These are phyloP conservation scores for Itoplectis maculator DNA, from an alignment of 2,888 invertebrate genomes.

Conservation along the genomic window DNA sequence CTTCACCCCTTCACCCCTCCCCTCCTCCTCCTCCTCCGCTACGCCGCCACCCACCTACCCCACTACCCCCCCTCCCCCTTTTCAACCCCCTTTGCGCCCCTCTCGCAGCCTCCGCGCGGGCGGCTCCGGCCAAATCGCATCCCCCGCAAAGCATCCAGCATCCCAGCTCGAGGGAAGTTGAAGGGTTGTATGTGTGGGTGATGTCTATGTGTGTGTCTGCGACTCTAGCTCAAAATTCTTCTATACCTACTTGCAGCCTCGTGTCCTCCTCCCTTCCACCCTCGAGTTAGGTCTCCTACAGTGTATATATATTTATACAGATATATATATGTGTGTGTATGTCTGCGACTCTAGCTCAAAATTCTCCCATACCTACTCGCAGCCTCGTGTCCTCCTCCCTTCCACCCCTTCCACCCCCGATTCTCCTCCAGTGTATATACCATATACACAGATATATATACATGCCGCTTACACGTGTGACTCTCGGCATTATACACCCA, in stretches of 20 bases:
- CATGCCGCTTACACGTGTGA: slow-evolving; percentile 22
- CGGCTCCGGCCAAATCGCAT: not conserved
- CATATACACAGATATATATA: not conserved
- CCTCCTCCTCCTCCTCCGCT: not conserved
- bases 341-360: not conserved
- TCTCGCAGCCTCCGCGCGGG: not conserved
- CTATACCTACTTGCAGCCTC: not conserved
- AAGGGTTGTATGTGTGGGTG: too few species aligned
- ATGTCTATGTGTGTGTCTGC: not conserved
- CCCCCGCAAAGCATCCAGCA: not conserved
- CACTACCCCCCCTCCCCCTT: not conserved
- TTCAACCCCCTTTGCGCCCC: too few species aligned
- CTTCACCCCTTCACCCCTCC: slow-evolving; percentile 41
- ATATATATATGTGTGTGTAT: not conserved
- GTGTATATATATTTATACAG: too few species aligned
- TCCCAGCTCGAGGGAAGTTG: too few species aligned
- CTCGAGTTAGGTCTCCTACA: not conserved
- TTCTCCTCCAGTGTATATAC: slow-evolving; percentile 17
- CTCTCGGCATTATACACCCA: not conserved
- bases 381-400: not conserved
- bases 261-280: not conserved
- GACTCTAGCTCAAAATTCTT: not conserved
- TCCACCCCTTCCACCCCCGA: not conserved
- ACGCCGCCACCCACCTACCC: not conserved
- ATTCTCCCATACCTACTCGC: not conserved